Evolutionary conservation across 2,888 invertebrate species (phyloP), one percentile per base, ranked within the genome.

Genomic region (Drosophila mimetica): DNA sequence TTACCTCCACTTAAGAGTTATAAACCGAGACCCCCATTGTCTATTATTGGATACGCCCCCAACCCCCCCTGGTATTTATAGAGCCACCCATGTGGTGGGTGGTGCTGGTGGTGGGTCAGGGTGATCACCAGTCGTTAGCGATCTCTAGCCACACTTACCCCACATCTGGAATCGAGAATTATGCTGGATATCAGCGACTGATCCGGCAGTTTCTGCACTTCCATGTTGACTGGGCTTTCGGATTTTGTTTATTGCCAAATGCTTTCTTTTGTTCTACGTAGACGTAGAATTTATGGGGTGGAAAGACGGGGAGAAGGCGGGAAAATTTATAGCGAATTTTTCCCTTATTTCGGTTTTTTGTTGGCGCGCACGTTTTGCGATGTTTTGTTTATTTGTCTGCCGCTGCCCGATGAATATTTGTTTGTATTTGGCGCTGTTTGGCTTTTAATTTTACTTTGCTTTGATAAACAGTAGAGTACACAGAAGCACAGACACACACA

Each of bases 81-180:
- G 76, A 63, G 42, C 51, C 39, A 36, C 28, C 16, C 14, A 44
- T 16, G 46, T 13, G 16, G 46, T 44, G 28, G 55, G 22, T 48
- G 42, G 64, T 42, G 25, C n/a, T 8, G 51, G 14, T 44, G 25
- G 14, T 44, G 25, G 50, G 32, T 34, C 47, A 52, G 22, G 28
- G 32, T 32, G 36, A 39, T 32, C 39, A 4, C n/a, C 8, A 16
- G 25, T 13, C 5, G 2, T 28, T 44, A 30, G 53, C 22, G 51
- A 16, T 58, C 32, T 44, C 34, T 58, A 59, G 72, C 47, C 67
- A 73, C 63, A 90, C 91, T 91, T 86, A 91, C 91, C 89, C 90
- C 90, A 76, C 89, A 91, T 77, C 91, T 77, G 55, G 90, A 76
- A 46, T 91, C 90, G 63, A 89, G 89, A 74, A 90, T 89, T 53